phyloP scores from a whole-genome alignment of 2,113 vertebrate species.

The Bothrops jararaca region DNA sequence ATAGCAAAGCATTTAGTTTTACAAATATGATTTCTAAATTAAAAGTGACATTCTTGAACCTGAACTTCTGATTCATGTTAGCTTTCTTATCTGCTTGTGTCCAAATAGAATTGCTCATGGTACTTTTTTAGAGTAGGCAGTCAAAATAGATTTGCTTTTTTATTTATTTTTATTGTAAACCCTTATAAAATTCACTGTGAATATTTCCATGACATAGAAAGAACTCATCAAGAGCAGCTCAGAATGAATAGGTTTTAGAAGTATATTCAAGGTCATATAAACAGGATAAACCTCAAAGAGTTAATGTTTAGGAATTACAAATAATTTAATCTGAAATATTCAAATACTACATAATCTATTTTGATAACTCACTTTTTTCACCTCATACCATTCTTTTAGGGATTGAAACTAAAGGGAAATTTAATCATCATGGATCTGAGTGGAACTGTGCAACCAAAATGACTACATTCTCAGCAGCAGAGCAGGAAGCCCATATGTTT shows the following conservation, averaged over 20 bases:
- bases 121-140: not conserved
- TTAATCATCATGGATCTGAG: conserved; percentile 83
- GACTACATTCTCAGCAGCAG: conserved; percentile 80
- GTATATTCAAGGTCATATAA: not conserved
- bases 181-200: not conserved
- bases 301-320: conserved; percentile 22
- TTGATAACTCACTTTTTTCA: conserved; percentile 28
- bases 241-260: not conserved
- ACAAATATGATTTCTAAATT: not conserved
- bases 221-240: not conserved
- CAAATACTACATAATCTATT: conserved; percentile 1
- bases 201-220: not conserved
- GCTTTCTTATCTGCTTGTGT: not conserved
- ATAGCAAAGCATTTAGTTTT: conserved; percentile 11
- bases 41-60: not conserved
- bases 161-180: not conserved
- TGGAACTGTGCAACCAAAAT: conserved; percentile 86
- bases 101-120: not conserved
- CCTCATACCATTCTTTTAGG: conserved; percentile 70
- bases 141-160: not conserved
- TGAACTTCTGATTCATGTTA: not conserved
- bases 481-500: conserved; percentile 79
- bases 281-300: not conserved
- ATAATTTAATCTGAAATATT: conserved; percentile 17
- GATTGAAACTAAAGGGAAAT: conserved; percentile 78